These are phyloP conservation scores for Lysiphlebus fabarum DNA, from an alignment of 1,140 invertebrate genomes.

Conservation along the genomic window DNA sequence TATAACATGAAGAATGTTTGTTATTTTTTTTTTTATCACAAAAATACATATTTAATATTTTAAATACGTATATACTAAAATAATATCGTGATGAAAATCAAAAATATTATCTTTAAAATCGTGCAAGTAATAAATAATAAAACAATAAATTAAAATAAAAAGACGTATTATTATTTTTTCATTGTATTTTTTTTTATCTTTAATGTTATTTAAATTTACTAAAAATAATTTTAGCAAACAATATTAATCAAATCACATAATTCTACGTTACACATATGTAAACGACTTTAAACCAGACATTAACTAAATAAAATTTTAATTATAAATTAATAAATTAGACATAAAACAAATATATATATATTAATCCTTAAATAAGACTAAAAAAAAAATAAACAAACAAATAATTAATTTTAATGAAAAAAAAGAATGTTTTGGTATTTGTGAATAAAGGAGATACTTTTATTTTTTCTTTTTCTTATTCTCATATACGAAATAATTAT, in stretches of 20 bases:
- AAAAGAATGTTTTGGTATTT: slow-evolving; percentile 37
- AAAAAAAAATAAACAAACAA: slow-evolving; percentile 13
- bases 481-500: neutral
- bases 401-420: slow-evolving; percentile 30
- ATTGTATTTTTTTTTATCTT: slow-evolving; percentile 17
- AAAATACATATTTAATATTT: too few species aligned
- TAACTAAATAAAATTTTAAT: slow-evolving; percentile 27
- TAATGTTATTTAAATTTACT: slow-evolving; percentile 29
- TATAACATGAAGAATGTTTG: too few species aligned
- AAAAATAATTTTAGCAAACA: slow-evolving; percentile 14
- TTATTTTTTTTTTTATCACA: too few species aligned
- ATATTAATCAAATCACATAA: slow-evolving; percentile 10
- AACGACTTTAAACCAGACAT: slow-evolving; percentile 24
- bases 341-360: too few species aligned
- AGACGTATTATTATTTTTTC: neutral
- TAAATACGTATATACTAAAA: too few species aligned
- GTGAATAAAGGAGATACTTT: slow-evolving; percentile 3
- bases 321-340: slow-evolving; percentile 36
- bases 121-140: too few species aligned
- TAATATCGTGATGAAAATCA: too few species aligned
- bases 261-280: slow-evolving; percentile 30
- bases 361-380: neutral
- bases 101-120: too few species aligned
- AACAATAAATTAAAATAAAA: too few species aligned
- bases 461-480: slow-evolving; percentile 33